A percentile compares a stretch with the other conserved stretches of the same genome.
Evolutionary conservation across 1,140 invertebrate species (phyloP).

Genomic region (Mizuhopecten yessoensis): DNA sequence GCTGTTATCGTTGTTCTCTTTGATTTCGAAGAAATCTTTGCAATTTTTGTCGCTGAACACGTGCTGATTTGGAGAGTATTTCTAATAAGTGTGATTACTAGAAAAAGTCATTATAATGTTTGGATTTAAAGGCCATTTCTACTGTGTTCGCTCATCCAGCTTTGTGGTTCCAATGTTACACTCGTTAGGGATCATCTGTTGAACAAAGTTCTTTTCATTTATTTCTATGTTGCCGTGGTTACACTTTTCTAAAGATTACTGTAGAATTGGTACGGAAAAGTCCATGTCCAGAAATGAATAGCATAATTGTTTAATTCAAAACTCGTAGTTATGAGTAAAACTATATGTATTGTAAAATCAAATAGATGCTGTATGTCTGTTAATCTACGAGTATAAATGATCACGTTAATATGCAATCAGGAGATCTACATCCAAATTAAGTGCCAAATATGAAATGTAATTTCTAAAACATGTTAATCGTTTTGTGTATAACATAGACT

Average conservation of each 20-base stretch:
- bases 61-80: background rate
- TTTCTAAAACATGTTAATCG: background rate
- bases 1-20: background rate
- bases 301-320: too few relatives aligned
- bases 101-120: background rate
- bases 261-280: too few relatives aligned
- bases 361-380: too few relatives aligned
- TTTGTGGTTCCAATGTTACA: background rate
- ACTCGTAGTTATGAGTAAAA: too few relatives aligned
- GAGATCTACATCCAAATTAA: background rate
- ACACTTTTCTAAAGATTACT: too few relatives aligned
- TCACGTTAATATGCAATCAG: too few relatives aligned
- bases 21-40: background rate
- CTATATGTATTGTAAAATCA: too few relatives aligned
- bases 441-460: constrained; percentile 27
- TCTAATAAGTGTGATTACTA: background rate
- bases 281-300: too few relatives aligned
- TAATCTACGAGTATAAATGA: too few relatives aligned
- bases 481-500: background rate
- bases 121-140: background rate
- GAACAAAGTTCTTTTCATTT: too few relatives aligned
- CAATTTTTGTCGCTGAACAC: background rate
- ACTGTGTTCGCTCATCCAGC: background rate
- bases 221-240: too few relatives aligned
- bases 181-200: background rate